Evolutionary conservation across 2,888 invertebrate genomes (phyloP), one percentile per base, ranked within the genome.

Genomic region (Folsomia candida): DNA sequence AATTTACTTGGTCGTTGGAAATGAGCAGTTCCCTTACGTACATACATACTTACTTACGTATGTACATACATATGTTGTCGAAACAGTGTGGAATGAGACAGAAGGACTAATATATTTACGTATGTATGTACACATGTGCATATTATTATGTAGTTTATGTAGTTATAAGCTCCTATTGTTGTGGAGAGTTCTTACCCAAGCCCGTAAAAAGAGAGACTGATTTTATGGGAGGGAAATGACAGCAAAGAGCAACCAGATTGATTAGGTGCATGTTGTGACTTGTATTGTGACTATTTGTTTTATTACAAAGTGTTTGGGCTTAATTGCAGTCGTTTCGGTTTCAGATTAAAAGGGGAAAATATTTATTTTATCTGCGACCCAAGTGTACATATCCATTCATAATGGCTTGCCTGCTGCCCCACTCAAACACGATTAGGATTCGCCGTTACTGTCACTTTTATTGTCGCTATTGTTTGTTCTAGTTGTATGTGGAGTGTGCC

Each of bases 301-400:
- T 59, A 59, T 59, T 59, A 59, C 59, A 59, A 59, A 59, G 4
- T 59, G 59, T 25, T 59, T 59, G 59, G 59, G 26, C 25, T 24
- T 59, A 62, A 62, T 68, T 62, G 62, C 54, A 51, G n/a, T 61
- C 22, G 68, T 62, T 68, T 68, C 62, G 62, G 68, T 51, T 61
- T 68, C 47, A 62, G 62, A 27, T 62, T 62, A 62, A 62, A 62
- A 62, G 29, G 59, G 29, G 24, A 28, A 62, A 26, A 26, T 62
- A 62, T 28, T 29, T 62, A 62, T 62, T 59, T 59, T 59, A 59
- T 59, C 59, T 24, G 59, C 59, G 59, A 59, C 22, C 59, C 59
- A 20, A 54, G 24, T 54, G 54, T 54, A 9, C 9, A n/a, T n/a
- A 11, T 54, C 18, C 18, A 25, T 59, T 20, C 26, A 59, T 59